These are phyloP conservation scores for Myotis lucifugus DNA, from an alignment of 2,113 vertebrate genomes.

Conservation along the genomic window DNA sequence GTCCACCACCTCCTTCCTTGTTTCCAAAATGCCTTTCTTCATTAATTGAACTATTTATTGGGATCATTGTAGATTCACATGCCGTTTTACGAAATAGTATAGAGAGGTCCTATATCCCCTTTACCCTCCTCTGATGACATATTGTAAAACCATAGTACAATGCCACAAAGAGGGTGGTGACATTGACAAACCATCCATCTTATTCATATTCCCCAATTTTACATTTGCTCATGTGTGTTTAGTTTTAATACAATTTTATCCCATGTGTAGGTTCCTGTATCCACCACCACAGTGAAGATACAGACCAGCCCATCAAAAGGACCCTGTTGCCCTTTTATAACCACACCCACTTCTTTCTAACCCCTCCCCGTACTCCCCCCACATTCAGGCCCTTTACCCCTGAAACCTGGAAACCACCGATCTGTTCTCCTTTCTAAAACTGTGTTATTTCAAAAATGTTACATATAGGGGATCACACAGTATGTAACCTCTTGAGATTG, in stretches of 20 bases:
- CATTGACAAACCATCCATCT: neutral
- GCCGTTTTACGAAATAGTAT: neutral
- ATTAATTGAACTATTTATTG: neutral
- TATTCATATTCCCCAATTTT: neutral
- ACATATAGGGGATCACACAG: neutral
- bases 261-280: neutral
- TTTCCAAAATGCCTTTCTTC: neutral
- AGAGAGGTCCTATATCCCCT: neutral
- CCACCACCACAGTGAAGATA: neutral
- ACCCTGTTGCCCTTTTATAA: neutral
- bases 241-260: conserved; percentile 19
- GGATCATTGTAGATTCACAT: neutral
- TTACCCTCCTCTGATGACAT: neutral
- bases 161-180: neutral
- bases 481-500: neutral
- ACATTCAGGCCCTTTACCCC: neutral
- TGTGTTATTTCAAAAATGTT: conserved; percentile 11
- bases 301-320: neutral
- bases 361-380: neutral
- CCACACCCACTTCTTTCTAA: neutral
- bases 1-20: neutral
- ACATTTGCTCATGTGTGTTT: neutral
- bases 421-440: conserved; percentile 35
- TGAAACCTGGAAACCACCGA: neutral
- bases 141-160: neutral